Conservation (phyloP, 1,140 invertebrate species). For the Neomicropteryx cornuta region DNA sequence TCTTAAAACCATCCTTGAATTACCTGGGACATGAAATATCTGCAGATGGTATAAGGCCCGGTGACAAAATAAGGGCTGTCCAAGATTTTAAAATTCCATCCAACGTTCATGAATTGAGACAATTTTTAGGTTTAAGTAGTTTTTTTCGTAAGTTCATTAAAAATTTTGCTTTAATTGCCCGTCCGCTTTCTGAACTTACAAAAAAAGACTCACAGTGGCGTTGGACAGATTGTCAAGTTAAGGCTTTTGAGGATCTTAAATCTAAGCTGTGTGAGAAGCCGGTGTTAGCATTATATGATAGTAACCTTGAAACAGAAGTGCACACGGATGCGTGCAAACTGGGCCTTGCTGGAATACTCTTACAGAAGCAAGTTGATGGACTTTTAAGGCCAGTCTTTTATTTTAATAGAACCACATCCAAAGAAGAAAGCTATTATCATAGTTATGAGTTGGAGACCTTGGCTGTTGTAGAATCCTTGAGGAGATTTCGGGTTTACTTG, state of each 20-base stretch:
- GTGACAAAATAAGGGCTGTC: no score
- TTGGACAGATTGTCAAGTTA: conserved; percentile 21
- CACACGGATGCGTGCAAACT: conserved; percentile 13
- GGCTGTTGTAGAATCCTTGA: conserved; percentile 33
- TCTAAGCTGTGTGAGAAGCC: conserved; percentile 11
- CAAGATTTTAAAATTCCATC: no score
- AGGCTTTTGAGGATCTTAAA: conserved; percentile 13
- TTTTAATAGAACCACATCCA: conserved; percentile 15
- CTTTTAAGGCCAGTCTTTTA: conserved; percentile 10
- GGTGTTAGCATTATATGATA: conserved; percentile 20
- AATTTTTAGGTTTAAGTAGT: no score
- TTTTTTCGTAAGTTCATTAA: conserved; percentile 22
- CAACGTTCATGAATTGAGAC: no score
- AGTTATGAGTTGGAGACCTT: conserved; percentile 33
- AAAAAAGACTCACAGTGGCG: conserved; percentile 19
- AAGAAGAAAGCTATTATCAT: conserved; percentile 27
- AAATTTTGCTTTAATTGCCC: conserved; percentile 21
- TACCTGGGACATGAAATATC: no score
- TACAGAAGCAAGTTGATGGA: conserved; percentile 8
- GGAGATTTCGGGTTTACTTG: conserved; percentile 33
- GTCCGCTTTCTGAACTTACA: conserved; percentile 20
- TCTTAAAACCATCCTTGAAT: no score
- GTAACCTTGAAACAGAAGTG: conserved; percentile 16
- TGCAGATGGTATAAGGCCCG: no score
- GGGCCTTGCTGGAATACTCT: conserved; percentile 19